Evolutionary conservation across 2,888 invertebrate genomes (phyloP), one percentile per base, ranked within the genome.

Genomic region (Drosophila pegasa): DNA sequence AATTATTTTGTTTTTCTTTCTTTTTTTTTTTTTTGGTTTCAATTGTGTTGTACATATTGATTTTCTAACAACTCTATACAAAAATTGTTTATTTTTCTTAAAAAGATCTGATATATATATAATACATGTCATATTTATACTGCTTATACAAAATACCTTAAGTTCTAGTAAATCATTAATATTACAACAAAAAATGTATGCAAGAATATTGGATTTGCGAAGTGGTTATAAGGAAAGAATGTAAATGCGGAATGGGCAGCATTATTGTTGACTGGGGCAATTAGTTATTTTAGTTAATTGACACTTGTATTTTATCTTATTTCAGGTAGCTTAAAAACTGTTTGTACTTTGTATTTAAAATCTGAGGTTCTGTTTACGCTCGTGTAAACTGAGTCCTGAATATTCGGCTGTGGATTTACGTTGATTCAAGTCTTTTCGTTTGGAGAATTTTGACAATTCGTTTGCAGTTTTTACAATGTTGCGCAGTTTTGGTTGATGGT

Each of bases 1-100:
- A 41, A 25, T 48, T 58, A 58, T 43, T 57, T 70, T 57, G 37
- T 56, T 70, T 12, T 50, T 61, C 57, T 35, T 37, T 56, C 35
- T 48, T 55, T 68, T 3, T 56, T 50, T 50, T 68, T 58, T 66
- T 78, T 85, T 87, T 84, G 69, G 72, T 82, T 81, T 84, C 55
- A 76, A 82, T 75, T 75, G 68, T 73, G 54, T 74, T 73, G 27
- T 60, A 77, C 80, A 55, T 67, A 74, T 85, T 82, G 78, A 80
- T 82, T 82, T 87, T 75, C 67, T 78, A 87, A 84, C 88, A 87
- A 85, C 75, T 87, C 64, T 77, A 71, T 79, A 84, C 75, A 82
- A 85, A 82, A 87, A 80, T 77, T 79, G 75, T 80, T 64, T 51
- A 47, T 63, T 77, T 73, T 68, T 22, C 54, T 63, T 54, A 68